Evolutionary conservation across 2,113 vertebrate species (phyloP), one percentile per base, ranked within the genome.

Genomic region (Petrocephalus microphthalmus): DNA sequence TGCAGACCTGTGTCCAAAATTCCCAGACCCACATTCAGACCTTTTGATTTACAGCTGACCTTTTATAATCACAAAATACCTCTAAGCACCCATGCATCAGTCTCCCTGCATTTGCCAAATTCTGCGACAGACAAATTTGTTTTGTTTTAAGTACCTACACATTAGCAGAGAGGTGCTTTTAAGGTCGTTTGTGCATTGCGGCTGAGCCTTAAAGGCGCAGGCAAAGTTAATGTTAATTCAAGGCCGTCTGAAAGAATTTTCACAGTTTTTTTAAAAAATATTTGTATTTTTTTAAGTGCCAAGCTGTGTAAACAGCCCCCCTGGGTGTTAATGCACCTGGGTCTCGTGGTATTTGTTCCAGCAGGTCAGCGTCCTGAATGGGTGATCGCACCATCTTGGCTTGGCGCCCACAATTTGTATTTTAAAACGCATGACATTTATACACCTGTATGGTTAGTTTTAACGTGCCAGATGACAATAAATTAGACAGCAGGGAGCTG

Each of bases 221-320:
- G 29, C 52, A 85, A 8, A 85, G 11, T 5, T 17, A 22, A 5
- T 29, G n/a, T 56, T 56, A 56, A 85, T 25, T 53, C 52, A 53
- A 54, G 25, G n/a, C 52, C 49, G 3, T 29, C 84, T 29, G 8
- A 85, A 85, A 15, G 84, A 29, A 22, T 56, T 85, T 52, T 51
- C n/a, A 29, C n/a, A 15, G n/a, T 25, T 49, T 51, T 19, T 74
- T 11, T 52, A 33, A 33, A 17, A 47, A 49, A 25, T 11, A 57
- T 56, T 57, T 86, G 25, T 33, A 85, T 33, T 53, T 84, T 74
- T 45, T 87, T 42, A 78, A 22, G 74, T 37, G 49, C 20, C 25
- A 81, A 88, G 71, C 37, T 88, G 74, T 88, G 33, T 83, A 88
- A 83, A 84, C 54, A 47, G 53, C 56, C 20, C 33, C 33, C n/a